phyloP scores from a whole-genome alignment of 1,140 invertebrate species.

The Apis cerana region DNA sequence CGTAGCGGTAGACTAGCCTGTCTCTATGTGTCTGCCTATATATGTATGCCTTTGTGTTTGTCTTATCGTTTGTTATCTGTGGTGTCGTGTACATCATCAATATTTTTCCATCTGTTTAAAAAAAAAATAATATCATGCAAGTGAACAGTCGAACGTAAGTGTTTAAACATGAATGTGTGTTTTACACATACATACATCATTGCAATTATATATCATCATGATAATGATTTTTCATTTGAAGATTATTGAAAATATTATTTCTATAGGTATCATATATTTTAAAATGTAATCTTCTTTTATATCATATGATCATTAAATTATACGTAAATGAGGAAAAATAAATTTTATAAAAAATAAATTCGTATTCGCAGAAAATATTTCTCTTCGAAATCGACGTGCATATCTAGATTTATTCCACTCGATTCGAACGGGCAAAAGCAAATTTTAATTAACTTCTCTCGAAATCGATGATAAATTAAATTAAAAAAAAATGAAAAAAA shows the following conservation, averaged over 20 bases:
- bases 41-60: slow-evolving; percentile 62
- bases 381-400: neutral
- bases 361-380: too few species aligned
- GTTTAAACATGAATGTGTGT: neutral
- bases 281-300: too few species aligned
- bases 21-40: slow-evolving; percentile 66
- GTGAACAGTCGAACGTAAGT: neutral
- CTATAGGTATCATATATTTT: too few species aligned
- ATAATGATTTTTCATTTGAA: neutral
- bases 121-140: neutral
- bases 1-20: slow-evolving; percentile 71
- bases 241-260: neutral
- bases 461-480: too few species aligned
- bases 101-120: neutral
- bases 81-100: slow-evolving; percentile 7
- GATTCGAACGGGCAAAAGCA: neutral
- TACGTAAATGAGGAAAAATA: neutral
- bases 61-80: slow-evolving; percentile 57
- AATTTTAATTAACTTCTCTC: neutral
- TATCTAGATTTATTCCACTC: too few species aligned
- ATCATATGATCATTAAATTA: neutral
- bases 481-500: neutral
- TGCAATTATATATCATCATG: neutral
- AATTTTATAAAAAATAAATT: neutral
- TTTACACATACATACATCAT: neutral